Evolutionary conservation across 2,113 vertebrate genomes (phyloP), one percentile per base, ranked within the genome.

Genomic region (Orthonyx spaldingii): DNA sequence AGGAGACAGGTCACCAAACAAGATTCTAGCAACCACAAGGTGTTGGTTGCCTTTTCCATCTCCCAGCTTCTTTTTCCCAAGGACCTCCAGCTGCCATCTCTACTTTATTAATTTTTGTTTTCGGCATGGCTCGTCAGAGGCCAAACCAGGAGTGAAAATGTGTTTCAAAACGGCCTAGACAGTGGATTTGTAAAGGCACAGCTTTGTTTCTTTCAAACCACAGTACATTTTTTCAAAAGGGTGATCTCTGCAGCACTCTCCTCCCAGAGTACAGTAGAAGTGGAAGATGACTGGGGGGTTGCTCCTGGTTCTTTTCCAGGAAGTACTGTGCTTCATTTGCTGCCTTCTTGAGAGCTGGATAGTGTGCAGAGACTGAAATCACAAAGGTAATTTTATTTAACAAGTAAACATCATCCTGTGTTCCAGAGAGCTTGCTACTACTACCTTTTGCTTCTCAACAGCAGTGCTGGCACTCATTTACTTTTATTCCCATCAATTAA

Each of bases 301-400:
- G 66, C 47, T 89, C 86, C 91, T 87, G 91, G 60, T 50, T 81
- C 79, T 92, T 89, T 90, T 90, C 76, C 86, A 92, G 81, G 50
- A 88, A 84, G 76, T 84, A 66, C 46, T 94, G 80, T 90, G 22
- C 56, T 95, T 92, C 91, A 66, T 89, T 94, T 94, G 71, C 52
- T 84, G 83, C 47, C 39, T 87, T 53, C 68, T 94, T 81, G 76
- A 66, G 71, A 93, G 59, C 90, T 77, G 83, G 82, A 79, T 80
- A 66, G 52, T 84, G 21, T 89, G 63, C 76, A 90, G 90, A 95
- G 52, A 39, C 90, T 86, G 83, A 93, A 86, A 88, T 83, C 16
- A 41, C 56, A 39, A 95, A 96, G 86, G 89, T 97, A 95, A 93
- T 92, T 74, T 78, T 87, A 78, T 88, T 90, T 92, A 89, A 63